Conservation (phyloP, 64 coral and sea anemone genomes). For the Montipora efflorescens region DNA sequence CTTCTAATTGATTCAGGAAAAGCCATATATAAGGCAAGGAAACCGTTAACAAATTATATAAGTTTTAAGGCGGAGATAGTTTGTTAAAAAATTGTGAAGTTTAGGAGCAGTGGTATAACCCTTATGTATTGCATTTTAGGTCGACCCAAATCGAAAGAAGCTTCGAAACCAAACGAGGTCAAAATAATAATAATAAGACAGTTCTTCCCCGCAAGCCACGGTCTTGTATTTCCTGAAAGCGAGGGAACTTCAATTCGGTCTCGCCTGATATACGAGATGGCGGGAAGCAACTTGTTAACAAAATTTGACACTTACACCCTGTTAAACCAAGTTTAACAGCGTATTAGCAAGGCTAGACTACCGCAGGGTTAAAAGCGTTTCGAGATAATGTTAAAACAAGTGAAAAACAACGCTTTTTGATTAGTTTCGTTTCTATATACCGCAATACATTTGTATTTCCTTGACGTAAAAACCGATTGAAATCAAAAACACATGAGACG, state of each 20-base stretch:
- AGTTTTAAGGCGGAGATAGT: no score
- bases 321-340: constrained; percentile 8
- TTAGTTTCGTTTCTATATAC: constrained; percentile 10
- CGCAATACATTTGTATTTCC: not conserved
- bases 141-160: no score
- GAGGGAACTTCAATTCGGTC: not conserved
- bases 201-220: not conserved
- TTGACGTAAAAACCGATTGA: constrained; percentile 8
- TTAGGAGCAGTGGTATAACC: no score
- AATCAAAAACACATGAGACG: constrained; percentile 12
- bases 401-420: constrained; percentile 39
- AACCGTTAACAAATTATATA: no score
- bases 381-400: constrained; percentile 33
- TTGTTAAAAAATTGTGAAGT: no score
- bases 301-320: constrained; percentile 6
- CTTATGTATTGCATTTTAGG: no score
- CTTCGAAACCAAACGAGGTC: not conserved
- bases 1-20: not conserved
- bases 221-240: not conserved
- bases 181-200: not conserved
- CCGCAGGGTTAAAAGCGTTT: constrained; percentile 31
- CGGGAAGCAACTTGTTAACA: constrained; percentile 32
- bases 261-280: not conserved
- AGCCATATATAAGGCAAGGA: no score
- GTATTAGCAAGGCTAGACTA: not conserved